Evolutionary conservation across 2,797 vertebrate species (phyloP).

Genomic region (Chelidonichthys spinosus): DNA sequence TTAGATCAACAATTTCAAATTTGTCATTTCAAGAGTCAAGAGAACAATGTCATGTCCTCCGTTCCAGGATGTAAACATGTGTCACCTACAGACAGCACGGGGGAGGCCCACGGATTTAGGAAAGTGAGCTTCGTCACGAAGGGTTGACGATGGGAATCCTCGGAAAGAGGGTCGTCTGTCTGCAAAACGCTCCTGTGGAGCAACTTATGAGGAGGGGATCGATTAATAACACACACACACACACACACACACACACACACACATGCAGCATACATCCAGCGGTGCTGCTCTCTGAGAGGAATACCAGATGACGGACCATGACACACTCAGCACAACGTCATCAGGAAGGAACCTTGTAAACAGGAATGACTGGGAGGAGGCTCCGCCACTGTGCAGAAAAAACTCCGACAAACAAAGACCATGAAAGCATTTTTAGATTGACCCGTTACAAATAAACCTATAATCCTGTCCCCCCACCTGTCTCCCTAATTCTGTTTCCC

Average conservation of each 20-base stretch:
- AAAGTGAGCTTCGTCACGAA: background rate
- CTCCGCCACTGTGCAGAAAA: constrained; percentile 45
- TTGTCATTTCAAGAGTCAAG: constrained; percentile 1
- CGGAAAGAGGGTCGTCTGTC: background rate
- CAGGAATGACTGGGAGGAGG: constrained; percentile 78
- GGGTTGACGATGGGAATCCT: background rate
- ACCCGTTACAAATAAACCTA: constrained; percentile 64
- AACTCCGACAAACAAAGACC: constrained; percentile 29
- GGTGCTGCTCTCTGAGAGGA: constrained; percentile 58
- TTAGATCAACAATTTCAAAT: constrained; percentile 32
- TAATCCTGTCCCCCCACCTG: constrained; percentile 16
- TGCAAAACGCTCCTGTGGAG: background rate
- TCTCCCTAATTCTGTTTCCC: constrained; percentile 20
- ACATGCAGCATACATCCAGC: background rate
- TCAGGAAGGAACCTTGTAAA: constrained; percentile 82
- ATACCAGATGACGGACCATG: constrained; percentile 71
- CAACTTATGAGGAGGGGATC: background rate
- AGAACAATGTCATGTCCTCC: constrained; percentile 46
- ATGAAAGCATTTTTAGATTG: constrained; percentile 57
- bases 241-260: background rate
- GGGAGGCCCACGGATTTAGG: background rate
- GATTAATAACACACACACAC: background rate
- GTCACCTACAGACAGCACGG: constrained; percentile 15
- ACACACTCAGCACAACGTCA: constrained; percentile 66
- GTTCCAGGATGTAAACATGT: constrained; percentile 43